These are phyloP conservation scores for Bombus soroeensis DNA, from an alignment of 1,140 invertebrate genomes.

Conservation along the genomic window DNA sequence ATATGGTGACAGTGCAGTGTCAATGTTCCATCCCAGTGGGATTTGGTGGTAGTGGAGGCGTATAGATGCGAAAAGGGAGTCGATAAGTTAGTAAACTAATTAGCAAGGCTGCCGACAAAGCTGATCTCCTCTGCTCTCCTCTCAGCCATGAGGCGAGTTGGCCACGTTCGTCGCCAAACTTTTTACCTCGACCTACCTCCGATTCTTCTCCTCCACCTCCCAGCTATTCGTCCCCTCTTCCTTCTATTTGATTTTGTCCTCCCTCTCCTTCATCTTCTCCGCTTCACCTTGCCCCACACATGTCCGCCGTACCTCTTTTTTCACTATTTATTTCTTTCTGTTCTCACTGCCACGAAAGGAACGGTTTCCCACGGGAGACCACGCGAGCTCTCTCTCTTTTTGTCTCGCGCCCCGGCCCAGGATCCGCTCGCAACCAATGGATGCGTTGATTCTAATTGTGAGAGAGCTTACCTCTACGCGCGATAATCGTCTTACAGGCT, in stretches of 20 bases:
- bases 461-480: constrained; percentile 35
- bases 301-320: constrained; percentile 51
- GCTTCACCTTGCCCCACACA: constrained; percentile 28
- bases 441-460: constrained; percentile 49
- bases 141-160: constrained; percentile 48
- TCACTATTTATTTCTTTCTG: constrained; percentile 76
- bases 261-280: constrained; percentile 42
- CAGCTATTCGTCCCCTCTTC: constrained; percentile 61
- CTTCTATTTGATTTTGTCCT: constrained; percentile 76
- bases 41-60: constrained; percentile 39
- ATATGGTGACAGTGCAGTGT: constrained; percentile 70
- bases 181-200: constrained; percentile 74
- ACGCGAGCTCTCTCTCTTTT: constrained; percentile 51
- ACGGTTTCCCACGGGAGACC: constrained; percentile 75
- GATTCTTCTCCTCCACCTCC: constrained; percentile 56
- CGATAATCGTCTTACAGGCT: constrained; percentile 32
- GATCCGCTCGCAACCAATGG: constrained; percentile 4
- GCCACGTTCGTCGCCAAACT: constrained; percentile 74
- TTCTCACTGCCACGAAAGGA: constrained; percentile 74
- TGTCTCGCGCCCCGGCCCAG: neutral
- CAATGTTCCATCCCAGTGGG: constrained; percentile 54
- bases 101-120: constrained; percentile 82
- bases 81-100: constrained; percentile 84
- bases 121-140: constrained; percentile 65
- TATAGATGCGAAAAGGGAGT: constrained; percentile 76